Conservation (phyloP, 2,113 vertebrate genomes). For the Rhinolophus ferrumequinum region DNA sequence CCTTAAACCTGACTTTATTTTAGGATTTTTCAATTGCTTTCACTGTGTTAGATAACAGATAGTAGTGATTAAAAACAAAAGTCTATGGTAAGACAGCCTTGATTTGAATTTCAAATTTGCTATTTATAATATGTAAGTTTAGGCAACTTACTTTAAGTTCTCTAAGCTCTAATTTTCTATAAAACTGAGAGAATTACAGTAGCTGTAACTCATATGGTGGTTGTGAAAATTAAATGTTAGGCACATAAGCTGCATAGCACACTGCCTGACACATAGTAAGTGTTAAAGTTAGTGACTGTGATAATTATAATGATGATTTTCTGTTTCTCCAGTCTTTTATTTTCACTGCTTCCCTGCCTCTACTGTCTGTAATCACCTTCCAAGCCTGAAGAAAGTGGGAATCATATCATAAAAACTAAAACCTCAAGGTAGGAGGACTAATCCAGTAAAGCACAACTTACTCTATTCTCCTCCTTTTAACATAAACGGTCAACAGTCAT, state of each 20-base stretch:
- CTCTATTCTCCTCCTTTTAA: neutral
- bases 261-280: neutral
- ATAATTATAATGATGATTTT: neutral
- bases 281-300: neutral
- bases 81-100: neutral
- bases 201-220: neutral
- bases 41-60: neutral
- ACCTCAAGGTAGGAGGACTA: neutral
- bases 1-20: constrained; percentile 16
- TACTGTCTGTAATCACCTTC: neutral
- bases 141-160: neutral
- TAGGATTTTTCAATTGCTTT: constrained; percentile 1
- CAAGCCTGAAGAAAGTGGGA: neutral
- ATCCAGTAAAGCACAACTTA: neutral
- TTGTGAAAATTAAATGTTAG: neutral
- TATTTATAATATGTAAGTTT: neutral
- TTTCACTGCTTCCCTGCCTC: neutral
- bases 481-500: neutral
- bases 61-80: neutral
- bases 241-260: neutral
- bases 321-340: neutral
- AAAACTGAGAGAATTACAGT: neutral
- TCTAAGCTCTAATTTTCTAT: neutral
- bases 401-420: constrained; percentile 1
- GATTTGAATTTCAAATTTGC: constrained; percentile 23